These are phyloP conservation scores for Spisula solida DNA, from an alignment of 2,888 invertebrate genomes.

Conservation along the genomic window DNA sequence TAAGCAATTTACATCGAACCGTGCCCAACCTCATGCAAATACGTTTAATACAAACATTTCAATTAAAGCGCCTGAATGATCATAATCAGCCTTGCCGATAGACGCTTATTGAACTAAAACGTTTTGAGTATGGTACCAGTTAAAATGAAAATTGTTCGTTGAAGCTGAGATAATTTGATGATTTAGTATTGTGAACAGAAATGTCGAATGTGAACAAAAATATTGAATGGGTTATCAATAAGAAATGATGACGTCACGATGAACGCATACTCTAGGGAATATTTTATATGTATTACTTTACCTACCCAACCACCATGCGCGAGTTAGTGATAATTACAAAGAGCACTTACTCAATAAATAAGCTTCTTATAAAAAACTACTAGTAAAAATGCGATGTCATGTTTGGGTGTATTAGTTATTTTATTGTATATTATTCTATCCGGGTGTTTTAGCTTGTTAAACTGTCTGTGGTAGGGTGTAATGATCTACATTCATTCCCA, in stretches of 20 bases:
- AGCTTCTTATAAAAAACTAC: too few relatives aligned
- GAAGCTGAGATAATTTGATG: too few relatives aligned
- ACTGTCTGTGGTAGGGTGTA: not conserved
- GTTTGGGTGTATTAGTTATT: not conserved
- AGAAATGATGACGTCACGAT: not conserved
- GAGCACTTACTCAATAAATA: not conserved
- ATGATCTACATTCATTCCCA: not conserved
- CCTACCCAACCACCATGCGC: not conserved
- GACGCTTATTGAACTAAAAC: too few relatives aligned
- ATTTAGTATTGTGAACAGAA: too few relatives aligned
- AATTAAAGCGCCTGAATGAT: too few relatives aligned
- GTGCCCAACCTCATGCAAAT: not conserved
- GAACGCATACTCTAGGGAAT: not conserved
- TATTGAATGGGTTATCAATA: not conserved
- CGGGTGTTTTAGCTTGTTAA: constrained; percentile 3
- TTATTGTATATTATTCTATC: not conserved
- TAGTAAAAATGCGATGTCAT: not conserved
- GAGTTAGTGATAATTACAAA: not conserved
- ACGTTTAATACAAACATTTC: not conserved
- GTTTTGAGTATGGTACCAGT: too few relatives aligned
- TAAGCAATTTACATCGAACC: not conserved
- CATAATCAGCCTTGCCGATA: too few relatives aligned
- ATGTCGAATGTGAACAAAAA: not conserved
- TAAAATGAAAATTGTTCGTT: too few relatives aligned
- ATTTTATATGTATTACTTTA: not conserved